These are phyloP conservation scores for Parnassius glacialis DNA, from an alignment of 2,888 invertebrate genomes.

Conservation along the genomic window DNA sequence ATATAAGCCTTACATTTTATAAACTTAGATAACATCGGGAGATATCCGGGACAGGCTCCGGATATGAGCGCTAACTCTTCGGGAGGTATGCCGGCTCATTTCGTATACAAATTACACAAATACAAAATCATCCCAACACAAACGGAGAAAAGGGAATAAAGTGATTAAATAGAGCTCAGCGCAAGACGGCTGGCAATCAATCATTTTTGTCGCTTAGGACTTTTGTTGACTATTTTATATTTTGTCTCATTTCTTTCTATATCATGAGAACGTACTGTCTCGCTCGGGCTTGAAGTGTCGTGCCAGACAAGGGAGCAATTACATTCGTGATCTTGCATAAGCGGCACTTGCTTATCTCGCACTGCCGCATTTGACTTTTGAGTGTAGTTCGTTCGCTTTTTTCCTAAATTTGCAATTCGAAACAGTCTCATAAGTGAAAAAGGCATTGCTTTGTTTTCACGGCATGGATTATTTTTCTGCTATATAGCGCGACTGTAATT, in stretches of 20 bases:
- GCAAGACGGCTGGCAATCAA: slow-evolving; percentile 80
- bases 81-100: slow-evolving; percentile 70
- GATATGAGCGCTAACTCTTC: slow-evolving; percentile 49
- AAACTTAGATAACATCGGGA: slow-evolving; percentile 57
- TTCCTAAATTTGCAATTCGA: slow-evolving; percentile 78
- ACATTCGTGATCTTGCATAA: slow-evolving; percentile 83
- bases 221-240: slow-evolving; percentile 59
- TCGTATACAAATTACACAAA: slow-evolving; percentile 79
- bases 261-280: slow-evolving; percentile 45
- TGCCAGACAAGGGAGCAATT: slow-evolving; percentile 81
- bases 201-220: slow-evolving; percentile 79
- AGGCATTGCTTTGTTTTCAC: slow-evolving; percentile 48
- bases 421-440: slow-evolving; percentile 63
- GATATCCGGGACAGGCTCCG: slow-evolving; percentile 60
- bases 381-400: slow-evolving; percentile 74
- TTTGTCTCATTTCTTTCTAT: slow-evolving; percentile 53
- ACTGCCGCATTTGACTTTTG: slow-evolving; percentile 76
- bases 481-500: slow-evolving; percentile 4
- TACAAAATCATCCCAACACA: slow-evolving; percentile 80
- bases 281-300: slow-evolving; percentile 78
- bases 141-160: slow-evolving; percentile 82
- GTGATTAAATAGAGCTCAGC: slow-evolving; percentile 82
- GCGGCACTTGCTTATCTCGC: slow-evolving; percentile 79
- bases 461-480: slow-evolving; percentile 32
- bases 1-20: too few relatives aligned